Evolutionary conservation across 2,888 invertebrate species (phyloP).

Genomic region (Heterodera filipjevi): DNA sequence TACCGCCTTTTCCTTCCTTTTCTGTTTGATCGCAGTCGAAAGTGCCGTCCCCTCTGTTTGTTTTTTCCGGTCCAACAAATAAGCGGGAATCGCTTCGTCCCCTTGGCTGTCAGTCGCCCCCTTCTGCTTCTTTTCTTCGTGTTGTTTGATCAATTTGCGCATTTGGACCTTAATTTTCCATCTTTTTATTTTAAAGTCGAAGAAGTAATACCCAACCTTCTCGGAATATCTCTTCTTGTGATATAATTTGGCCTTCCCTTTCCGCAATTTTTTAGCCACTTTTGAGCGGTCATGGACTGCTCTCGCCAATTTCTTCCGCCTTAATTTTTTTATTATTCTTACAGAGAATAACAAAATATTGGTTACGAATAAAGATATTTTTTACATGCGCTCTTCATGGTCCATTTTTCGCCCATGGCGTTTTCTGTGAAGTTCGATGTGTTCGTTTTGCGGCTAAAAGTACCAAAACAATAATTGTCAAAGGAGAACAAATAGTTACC

Average conservation of each 20-base stretch:
- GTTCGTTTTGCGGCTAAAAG: slow-evolving; percentile 95
- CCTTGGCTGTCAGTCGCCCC: slow-evolving; percentile 73
- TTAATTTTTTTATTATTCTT: slow-evolving; percentile 58
- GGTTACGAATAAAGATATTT: slow-evolving; percentile 6
- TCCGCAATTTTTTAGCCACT: slow-evolving; percentile 87
- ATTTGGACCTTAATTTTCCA: slow-evolving; percentile 53
- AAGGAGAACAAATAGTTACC: not conserved
- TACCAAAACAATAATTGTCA: no score
- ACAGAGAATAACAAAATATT: not conserved
- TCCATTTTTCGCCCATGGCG: slow-evolving; percentile 92
- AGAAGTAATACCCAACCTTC: slow-evolving; percentile 74
- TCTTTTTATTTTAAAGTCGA: not conserved
- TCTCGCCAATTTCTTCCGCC: slow-evolving; percentile 88
- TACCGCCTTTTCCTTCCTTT: slow-evolving; percentile 93
- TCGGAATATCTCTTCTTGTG: slow-evolving; percentile 95
- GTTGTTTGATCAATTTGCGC: slow-evolving; percentile 78
- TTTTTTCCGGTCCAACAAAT: slow-evolving; percentile 93
- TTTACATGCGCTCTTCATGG: slow-evolving; percentile 87
- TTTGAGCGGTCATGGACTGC: slow-evolving; percentile 87
- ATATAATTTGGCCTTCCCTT: slow-evolving; percentile 94
- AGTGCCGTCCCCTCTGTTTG: slow-evolving; percentile 91
- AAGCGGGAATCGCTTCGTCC: slow-evolving; percentile 91
- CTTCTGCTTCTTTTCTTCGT: slow-evolving; percentile 90
- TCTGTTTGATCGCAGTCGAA: slow-evolving; percentile 99
- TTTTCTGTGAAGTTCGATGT: slow-evolving; percentile 96